These are phyloP conservation scores for Stomorhina lunata DNA, from an alignment of 2,888 invertebrate genomes.

Conservation along the genomic window DNA sequence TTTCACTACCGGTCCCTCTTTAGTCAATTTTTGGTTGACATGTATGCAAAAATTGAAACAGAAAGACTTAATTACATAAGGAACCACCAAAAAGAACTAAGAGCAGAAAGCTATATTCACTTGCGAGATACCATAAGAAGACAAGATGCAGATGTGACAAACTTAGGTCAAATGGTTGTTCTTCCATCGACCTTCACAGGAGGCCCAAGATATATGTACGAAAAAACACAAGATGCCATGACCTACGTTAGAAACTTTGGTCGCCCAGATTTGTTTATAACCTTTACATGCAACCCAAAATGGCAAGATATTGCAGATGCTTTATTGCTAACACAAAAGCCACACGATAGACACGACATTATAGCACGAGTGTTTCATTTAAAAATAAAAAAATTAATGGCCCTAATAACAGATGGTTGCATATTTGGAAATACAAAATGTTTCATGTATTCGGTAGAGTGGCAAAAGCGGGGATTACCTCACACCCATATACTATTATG, in stretches of 20 bases:
- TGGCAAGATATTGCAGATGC: too few relatives aligned
- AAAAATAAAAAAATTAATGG: slow-evolving; percentile 14
- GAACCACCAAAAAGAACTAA: slow-evolving; percentile 1
- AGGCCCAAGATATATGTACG: slow-evolving; percentile 66
- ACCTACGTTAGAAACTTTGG: slow-evolving; percentile 56
- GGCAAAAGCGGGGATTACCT: slow-evolving; percentile 24
- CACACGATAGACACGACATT: too few relatives aligned
- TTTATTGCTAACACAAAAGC: slow-evolving; percentile 57
- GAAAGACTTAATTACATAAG: slow-evolving; percentile 6
- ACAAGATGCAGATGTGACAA: background rate
- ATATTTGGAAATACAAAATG: slow-evolving; percentile 11
- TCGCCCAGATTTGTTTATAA: slow-evolving; percentile 53
- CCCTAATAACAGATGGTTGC: background rate
- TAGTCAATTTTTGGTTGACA: background rate
- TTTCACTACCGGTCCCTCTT: background rate
- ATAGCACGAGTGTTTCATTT: slow-evolving; percentile 63
- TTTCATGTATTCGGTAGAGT: slow-evolving; percentile 29
- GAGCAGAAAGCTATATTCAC: slow-evolving; percentile 12
- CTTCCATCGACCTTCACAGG: background rate
- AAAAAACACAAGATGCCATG: slow-evolving; percentile 64
- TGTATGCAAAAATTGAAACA: slow-evolving; percentile 14
- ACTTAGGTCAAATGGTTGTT: slow-evolving; percentile 49
- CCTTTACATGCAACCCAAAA: slow-evolving; percentile 38
- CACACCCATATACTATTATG: slow-evolving; percentile 13
- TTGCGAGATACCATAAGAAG: too few relatives aligned